phyloP scores from a whole-genome alignment of 2,888 invertebrate genomes.

The Zygaena filipendulae region DNA sequence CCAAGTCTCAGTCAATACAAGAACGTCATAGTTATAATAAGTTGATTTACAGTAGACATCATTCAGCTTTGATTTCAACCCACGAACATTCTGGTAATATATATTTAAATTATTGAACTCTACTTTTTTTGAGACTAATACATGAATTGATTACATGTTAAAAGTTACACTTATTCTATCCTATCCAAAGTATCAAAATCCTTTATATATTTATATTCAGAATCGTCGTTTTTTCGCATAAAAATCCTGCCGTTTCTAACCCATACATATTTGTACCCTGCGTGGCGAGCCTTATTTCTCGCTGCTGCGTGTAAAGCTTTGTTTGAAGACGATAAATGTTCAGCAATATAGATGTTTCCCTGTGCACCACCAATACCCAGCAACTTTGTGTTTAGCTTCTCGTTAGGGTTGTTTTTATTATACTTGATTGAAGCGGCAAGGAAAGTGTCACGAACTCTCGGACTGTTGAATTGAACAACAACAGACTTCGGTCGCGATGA shows the following conservation, averaged over 20 bases:
- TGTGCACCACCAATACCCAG: no score
- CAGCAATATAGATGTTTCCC: not conserved
- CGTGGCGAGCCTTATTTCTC: constrained; percentile 1
- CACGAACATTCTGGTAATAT: no score
- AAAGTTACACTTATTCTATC: no score
- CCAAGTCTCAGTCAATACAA: constrained; percentile 6
- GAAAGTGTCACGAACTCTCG: constrained; percentile 3
- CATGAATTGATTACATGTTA: no score
- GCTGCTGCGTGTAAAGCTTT: constrained; percentile 1
- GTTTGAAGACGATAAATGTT: not conserved
- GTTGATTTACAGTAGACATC: constrained; percentile 1
- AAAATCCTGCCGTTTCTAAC: constrained; percentile 3
- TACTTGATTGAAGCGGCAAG: constrained; percentile 3
- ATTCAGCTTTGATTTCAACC: constrained; percentile 4
- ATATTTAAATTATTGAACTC: constrained; percentile 4
- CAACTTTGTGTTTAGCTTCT: constrained; percentile 2
- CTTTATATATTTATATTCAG: not conserved
- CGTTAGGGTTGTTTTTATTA: constrained; percentile 1
- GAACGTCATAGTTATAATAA: constrained; percentile 4
- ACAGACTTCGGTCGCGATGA: constrained; percentile 2
- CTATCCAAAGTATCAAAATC: no score
- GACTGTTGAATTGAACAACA: constrained; percentile 2
- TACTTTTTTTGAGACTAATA: not conserved
- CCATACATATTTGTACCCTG: no score
- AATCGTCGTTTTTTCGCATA: constrained; percentile 2